Evolutionary conservation across 2,113 vertebrate genomes (phyloP).

Genomic region (Columba janthina): DNA sequence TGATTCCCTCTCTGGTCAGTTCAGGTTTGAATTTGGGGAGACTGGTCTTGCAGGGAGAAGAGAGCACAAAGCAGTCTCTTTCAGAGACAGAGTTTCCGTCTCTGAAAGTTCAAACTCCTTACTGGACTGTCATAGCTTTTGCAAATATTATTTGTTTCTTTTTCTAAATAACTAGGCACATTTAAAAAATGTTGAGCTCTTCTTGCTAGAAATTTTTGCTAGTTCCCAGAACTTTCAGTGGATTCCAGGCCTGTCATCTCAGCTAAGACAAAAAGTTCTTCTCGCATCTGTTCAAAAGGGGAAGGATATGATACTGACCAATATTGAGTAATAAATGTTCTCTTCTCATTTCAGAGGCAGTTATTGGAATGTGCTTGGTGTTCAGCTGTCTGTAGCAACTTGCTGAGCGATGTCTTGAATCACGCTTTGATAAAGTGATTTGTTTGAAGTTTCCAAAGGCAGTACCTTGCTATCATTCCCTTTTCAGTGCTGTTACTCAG

Average conservation of each 20-base stretch:
- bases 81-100: neutral
- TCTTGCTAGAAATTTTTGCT: neutral
- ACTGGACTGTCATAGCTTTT: neutral
- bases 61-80: neutral
- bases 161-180: neutral
- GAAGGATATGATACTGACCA: neutral
- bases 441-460: conserved; percentile 13
- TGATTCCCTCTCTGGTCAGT: neutral
- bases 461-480: neutral
- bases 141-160: neutral
- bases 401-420: conserved; percentile 21
- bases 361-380: conserved; percentile 28
- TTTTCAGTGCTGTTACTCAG: neutral
- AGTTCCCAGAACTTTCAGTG: neutral
- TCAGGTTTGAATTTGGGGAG: neutral
- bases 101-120: neutral
- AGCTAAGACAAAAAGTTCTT: neutral
- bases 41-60: neutral
- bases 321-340: neutral
- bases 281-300: neutral
- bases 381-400: conserved; percentile 12
- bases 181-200: neutral
- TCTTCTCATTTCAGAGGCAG: neutral
- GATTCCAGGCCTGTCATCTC: neutral
- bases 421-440: neutral